Evolutionary conservation across 2,888 invertebrate species (phyloP), one percentile per base, ranked within the genome.

Genomic region (Agriotes lineatus): DNA sequence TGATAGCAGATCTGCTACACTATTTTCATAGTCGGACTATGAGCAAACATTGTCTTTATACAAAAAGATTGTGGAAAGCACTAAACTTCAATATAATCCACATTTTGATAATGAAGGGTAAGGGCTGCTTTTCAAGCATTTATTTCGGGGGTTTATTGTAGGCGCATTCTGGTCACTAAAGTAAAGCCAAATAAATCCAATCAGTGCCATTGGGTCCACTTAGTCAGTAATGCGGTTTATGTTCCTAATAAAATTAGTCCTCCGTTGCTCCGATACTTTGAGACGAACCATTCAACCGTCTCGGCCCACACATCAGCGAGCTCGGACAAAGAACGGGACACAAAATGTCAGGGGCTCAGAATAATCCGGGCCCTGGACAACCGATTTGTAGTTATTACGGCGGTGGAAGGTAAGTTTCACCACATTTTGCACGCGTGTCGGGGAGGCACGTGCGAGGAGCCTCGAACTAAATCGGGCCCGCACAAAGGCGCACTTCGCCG

Each of bases 271-370:
- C 70, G 72, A 75, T 74, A 70, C 74, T 75, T 74, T 70, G 65
- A 83, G 79, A 81, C 83, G 81, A 80, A 83, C 84, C 82, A 65
- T 57, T 65, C 56, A 62, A 54, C 60, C 67, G 56, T 60, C 39
- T 56, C 25, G 33, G 14, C 18, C n/a, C 30, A 57, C 67, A 67
- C 67, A 61, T 61, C 67, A 56, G 22, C 48, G 56, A 61, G 52
- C 48, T 61, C 42, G 45, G 67, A 67, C 56, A 67, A 67, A 61
- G 61, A 58, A 48, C 59, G 52, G 50, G 52, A 66, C 54, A 54
- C 42, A 66, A 66, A 66, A 66, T 66, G 52, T 60, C 54, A 42
- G 59, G 56, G 56, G 39, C 56, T 56, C 52, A 33, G 52, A 25
- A 52, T 61, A 61, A 61, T 61, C 61, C 61, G 48, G 22, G 30